Conservation (phyloP, 2,797 vertebrate species). For the Cossypha heuglini region DNA sequence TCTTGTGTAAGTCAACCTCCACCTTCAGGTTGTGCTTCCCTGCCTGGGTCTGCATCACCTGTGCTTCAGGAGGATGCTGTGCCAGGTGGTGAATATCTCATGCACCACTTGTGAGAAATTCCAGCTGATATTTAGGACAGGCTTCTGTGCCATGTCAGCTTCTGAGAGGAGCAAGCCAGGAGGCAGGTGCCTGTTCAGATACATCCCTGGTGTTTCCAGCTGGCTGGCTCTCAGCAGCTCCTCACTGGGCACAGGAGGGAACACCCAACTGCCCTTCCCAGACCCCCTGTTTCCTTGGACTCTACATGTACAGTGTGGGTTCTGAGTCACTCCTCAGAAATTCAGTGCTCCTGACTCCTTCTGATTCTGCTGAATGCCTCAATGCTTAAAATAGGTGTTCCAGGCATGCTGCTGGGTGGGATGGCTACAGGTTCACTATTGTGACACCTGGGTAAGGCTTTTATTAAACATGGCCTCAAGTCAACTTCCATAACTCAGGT, state of each 20-base stretch:
- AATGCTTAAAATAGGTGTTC: background rate
- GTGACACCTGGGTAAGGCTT: background rate
- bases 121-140: background rate
- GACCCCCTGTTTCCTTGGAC: background rate
- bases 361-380: background rate
- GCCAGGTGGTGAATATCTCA: background rate
- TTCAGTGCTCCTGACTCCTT: background rate
- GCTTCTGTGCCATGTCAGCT: background rate
- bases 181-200: background rate
- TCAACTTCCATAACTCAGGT: background rate
- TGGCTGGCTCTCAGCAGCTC: background rate
- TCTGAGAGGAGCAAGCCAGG: background rate
- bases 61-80: background rate
- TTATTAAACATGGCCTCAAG: background rate
- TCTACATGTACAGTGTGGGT: rapidly evolving
- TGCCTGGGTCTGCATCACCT: background rate
- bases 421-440: background rate
- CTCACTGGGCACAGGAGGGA: rapidly evolving
- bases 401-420: background rate
- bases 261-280: background rate
- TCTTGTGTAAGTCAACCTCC: background rate
- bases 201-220: background rate
- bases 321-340: conserved; percentile 13
- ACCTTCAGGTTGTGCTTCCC: background rate
- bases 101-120: background rate